phyloP scores from a whole-genome alignment of 2,888 invertebrate species.

The Macrosoma leucophasiata region DNA sequence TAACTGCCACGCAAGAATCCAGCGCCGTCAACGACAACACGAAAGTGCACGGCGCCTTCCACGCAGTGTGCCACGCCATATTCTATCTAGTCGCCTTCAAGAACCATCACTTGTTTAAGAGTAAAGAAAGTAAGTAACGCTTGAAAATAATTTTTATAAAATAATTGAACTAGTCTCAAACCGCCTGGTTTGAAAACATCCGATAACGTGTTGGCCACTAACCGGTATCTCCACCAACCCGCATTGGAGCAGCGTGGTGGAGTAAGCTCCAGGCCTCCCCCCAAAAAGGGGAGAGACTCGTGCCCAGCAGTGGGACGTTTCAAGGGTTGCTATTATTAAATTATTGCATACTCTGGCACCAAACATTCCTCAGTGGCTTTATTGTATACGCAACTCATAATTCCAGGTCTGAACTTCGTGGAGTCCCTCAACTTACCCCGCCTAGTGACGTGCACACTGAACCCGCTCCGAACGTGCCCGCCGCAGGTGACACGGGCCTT shows the following conservation, averaged over 20 bases:
- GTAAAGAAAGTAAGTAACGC: slow-evolving; percentile 81
- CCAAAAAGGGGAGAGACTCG: background rate
- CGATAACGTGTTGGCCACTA: too few species aligned
- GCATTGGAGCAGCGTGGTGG: too few species aligned
- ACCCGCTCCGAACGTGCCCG: slow-evolving; percentile 90
- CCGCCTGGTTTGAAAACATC: too few species aligned
- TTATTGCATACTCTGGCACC: background rate
- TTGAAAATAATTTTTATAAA: background rate
- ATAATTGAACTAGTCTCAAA: too few species aligned
- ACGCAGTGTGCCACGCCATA: slow-evolving; percentile 92
- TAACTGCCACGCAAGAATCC: slow-evolving; percentile 78
- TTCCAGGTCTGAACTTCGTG: slow-evolving; percentile 85
- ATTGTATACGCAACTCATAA: slow-evolving; percentile 7
- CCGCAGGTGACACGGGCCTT: slow-evolving; percentile 86
- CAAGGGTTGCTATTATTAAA: background rate
- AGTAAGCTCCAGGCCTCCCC: too few species aligned
- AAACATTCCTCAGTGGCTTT: background rate
- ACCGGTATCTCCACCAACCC: too few species aligned
- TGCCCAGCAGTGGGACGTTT: background rate
- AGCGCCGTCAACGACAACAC: slow-evolving; percentile 43
- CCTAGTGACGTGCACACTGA: slow-evolving; percentile 89
- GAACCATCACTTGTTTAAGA: slow-evolving; percentile 86
- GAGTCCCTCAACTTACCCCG: slow-evolving; percentile 89
- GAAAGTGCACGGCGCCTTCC: slow-evolving; percentile 90
- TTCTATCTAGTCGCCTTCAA: slow-evolving; percentile 95